Base-by-base conservation (phyloP, 2,888 invertebrate genomes). In the Apodemia duryi region DNA sequence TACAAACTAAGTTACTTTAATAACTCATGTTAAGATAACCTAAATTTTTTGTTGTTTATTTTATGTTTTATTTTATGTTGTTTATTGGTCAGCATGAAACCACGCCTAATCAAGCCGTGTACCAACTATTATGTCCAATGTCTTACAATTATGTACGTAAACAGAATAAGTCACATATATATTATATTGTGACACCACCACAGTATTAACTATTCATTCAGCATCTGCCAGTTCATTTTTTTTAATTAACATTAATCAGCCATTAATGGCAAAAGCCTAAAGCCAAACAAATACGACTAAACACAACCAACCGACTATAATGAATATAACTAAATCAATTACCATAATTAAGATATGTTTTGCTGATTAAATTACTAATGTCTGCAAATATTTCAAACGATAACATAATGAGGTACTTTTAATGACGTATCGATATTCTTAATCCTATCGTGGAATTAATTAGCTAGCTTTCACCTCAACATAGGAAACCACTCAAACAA, bases 401-500 rank as follows among this genome's bases (percentile, higher is more conserved):
- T 57, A 57, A 57, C 57, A 57, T 57, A 57, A 57, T 57, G 57
- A 57, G 57, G 57, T 57, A 57, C 57, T 57, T 32, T 13, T 57
- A 57, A 57, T 57, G 57, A 57, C 57, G 32, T 57, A 80, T 77
- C 76, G 74, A 73, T 72, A 83, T 77, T 78, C 79, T 78, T 78
- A 84, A 85, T 86, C 84, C 83, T 84, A 80, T 65, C 69, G 65
- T 68, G 67, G 76, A 77, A 72, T 70, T 70, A 71, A 73, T 72
- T 73, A 74, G 72, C 75, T 70, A 81, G 84, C 91, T 91, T 90
- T 91, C 91, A 83, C 88, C 86, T 73, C 75, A 80, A 91, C 91
- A 88, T 80, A 83, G 83, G 84, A 88, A 89, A 85, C 83, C 87
- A 87, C 87, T 89, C 87, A 85, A 83, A 80, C 77, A 80, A 72